Evolutionary conservation across 2,113 vertebrate species (phyloP).

Genomic region (Theropithecus gelada): DNA sequence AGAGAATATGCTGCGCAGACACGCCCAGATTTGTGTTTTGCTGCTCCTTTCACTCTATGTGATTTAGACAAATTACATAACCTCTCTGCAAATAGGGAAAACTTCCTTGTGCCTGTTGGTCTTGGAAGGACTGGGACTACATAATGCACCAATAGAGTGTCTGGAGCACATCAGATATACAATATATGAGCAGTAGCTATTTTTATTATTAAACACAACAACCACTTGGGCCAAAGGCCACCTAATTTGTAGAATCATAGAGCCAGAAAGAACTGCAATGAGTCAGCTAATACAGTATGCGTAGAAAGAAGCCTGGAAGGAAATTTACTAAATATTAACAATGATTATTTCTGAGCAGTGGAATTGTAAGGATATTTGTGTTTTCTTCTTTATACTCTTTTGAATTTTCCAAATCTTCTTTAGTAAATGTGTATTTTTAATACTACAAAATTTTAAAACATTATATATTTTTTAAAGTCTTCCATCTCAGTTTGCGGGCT

Average conservation of each 20-base stretch:
- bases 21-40: neutral
- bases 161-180: neutral
- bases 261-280: neutral
- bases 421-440: slow-evolving; percentile 5
- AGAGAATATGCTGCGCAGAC: neutral
- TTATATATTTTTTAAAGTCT: neutral
- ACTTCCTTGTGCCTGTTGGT: neutral
- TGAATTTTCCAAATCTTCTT: slow-evolving; percentile 11
- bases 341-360: neutral
- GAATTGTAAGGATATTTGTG: neutral
- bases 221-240: neutral
- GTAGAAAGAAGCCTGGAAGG: neutral
- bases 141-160: neutral
- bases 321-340: neutral
- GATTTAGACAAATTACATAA: slow-evolving; percentile 46
- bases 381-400: slow-evolving; percentile 22
- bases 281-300: neutral
- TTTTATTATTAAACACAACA: neutral
- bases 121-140: neutral
- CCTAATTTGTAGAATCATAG: neutral
- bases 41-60: neutral
- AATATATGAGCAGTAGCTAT: neutral
- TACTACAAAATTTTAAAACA: neutral
- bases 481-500: neutral
- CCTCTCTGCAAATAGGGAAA: slow-evolving; percentile 45